Evolutionary conservation across 2,888 invertebrate genomes (phyloP), one percentile per base, ranked within the genome.

Genomic region (Aphidius colemani): DNA sequence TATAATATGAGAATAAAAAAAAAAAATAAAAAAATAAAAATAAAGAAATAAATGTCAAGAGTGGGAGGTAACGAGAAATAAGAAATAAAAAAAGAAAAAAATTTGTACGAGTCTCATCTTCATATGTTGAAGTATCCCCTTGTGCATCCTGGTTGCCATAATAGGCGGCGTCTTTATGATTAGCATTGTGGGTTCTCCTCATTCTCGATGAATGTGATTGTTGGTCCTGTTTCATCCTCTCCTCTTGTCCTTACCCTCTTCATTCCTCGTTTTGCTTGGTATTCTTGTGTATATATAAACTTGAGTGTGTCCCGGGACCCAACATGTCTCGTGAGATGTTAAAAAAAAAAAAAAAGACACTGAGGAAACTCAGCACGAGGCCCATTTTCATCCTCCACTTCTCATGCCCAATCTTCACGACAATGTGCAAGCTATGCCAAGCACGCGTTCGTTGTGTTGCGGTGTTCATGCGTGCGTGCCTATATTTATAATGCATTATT

Each of bases 151-250:
- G 72, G 72, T 73, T 72, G 76, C 74, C 75, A 77, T 78, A 80
- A 81, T 78, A 78, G 78, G 76, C 80, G 79, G 81, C 78, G 79
- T 81, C 80, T 81, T 80, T 80, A 79, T 77, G 81, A 81, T 81
- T 81, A 81, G 80, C 79, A 81, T 81, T 80, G 80, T 78, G 77
- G 73, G 76, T 72, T 69, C 57, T 74, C 72, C 49, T 51, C 53
- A 51, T 59, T 53, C 63, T 64, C 78, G 78, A 80, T 81, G 81
- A 81, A 81, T 81, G 80, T 79, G 79, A 81, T 81, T 80, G 79
- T 81, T 80, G 30, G 79, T 79, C 75, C 75, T 75, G 75, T 68
- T 61, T 74, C 76, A 71, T 70, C 71, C 70, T 68, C 68, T 72
- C 71, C 71, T 70, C 74, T 30, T 30, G 1, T 70, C 71, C 72